Base-by-base conservation (phyloP, 2,888 invertebrate species). In the Plebejus melissa region DNA sequence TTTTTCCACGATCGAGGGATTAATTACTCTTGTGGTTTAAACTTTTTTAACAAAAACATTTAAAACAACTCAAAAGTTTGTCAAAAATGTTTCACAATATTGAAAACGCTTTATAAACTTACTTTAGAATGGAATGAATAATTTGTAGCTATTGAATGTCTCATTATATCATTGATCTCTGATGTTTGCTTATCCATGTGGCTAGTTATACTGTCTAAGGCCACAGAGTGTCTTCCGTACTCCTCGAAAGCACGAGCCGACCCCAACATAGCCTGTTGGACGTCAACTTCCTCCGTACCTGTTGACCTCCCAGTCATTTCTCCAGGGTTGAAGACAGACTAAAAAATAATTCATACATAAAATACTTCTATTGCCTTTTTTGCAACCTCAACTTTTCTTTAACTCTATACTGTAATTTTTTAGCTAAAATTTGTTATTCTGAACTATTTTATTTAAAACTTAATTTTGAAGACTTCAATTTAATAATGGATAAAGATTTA, bases 251-350 rank as follows among this genome's bases (percentile, higher is more conserved):
- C 77, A 76, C 79, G 75, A 16, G 75, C 65, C 16, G 78, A 32
- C 32, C 74, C 77, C 50, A 72, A 50, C 50, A 50, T 46, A 4
- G 71, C 46, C 2, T 46, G 76, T 69, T 74, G 74, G 28, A 9
- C 80, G 22, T 80, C 76, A 2, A 82, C 77, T 16, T 88, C 88
- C 7, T 88, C 87, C 6, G 91, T 82, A 1, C 86, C 91, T 32
- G 93, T 93, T 0, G 93, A 93, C 74, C 93, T 83, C 0, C 93
- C 93, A 7, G 91, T 91, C 86, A 93, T 87, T 81, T 93, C 93
- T 13, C 90, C 89, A 75, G 92, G 90, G 78, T 90, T 88, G 78
- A 93, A 93, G 13, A 87, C 81, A 69, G 87, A 86, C 93, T 93
- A 80, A 60, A 87, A 80, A 72, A 28, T 32, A 69, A 16, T 60